A percentile compares a stretch with the other conserved stretches of the same genome.
Evolutionary conservation across 2,888 invertebrate genomes (phyloP).

Genomic region (Lasioglossum pauxillum): DNA sequence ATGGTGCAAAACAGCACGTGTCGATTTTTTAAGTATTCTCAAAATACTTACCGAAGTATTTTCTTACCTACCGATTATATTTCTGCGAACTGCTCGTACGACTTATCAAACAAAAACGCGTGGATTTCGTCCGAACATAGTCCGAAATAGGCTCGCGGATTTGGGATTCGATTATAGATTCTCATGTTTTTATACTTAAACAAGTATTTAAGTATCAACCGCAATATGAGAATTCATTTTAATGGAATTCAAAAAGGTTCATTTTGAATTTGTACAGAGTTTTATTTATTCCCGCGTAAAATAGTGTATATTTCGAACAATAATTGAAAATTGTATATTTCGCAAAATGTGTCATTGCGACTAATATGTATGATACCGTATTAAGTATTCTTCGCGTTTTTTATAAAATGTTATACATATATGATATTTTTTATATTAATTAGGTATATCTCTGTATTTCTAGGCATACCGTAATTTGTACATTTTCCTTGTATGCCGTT

Average conservation of each 20-base stretch:
- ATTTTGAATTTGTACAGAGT: conserved; percentile 66
- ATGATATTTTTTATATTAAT: conserved; percentile 67
- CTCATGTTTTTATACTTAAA: conserved; percentile 58
- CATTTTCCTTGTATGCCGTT: conserved; percentile 59
- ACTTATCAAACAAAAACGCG: background rate
- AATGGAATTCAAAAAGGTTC: conserved; percentile 35
- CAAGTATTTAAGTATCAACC: conserved; percentile 49
- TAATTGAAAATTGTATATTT: conserved; percentile 58
- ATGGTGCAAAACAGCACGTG: background rate
- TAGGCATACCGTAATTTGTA: conserved; percentile 59
- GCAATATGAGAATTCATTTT: conserved; percentile 30
- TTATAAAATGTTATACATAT: conserved; percentile 61
- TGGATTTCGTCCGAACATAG: background rate
- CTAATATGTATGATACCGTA: conserved; percentile 60
- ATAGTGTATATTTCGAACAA: conserved; percentile 62
- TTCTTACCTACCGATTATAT: background rate
- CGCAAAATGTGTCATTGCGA: conserved; percentile 29
- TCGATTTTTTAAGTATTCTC: conserved; percentile 12
- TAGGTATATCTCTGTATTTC: conserved; percentile 50
- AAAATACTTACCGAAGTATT: conserved; percentile 16
- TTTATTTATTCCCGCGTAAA: conserved; percentile 69
- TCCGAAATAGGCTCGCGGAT: background rate
- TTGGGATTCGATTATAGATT: conserved; percentile 16
- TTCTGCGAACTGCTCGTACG: conserved; percentile 17
- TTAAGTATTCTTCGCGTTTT: conserved; percentile 65